Evolutionary conservation across 2,113 vertebrate genomes (phyloP), one percentile per base, ranked within the genome.

Genomic region (Amphiprion ocellaris): DNA sequence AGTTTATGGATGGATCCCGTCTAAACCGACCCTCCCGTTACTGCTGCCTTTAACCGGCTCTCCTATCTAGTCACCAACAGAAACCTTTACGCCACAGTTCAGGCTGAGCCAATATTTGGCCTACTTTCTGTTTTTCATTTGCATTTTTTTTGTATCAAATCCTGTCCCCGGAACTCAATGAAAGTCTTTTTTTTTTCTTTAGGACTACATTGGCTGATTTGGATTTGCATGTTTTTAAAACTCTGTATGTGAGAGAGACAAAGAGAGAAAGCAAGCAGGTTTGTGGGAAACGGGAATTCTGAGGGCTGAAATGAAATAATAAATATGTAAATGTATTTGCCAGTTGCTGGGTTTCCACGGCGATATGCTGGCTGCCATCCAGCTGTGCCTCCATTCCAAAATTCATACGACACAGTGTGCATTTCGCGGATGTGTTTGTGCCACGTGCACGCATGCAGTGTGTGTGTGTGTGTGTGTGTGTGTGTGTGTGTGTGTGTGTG

Each of bases 321-420:
- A 85, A 84, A 86, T 82, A 91, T 92, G 79, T 81, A 89, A 89
- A 92, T 90, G 54, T 5, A 12, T 66, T 26, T 15, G 21, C 79
- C 81, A 74, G 76, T 82, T 21, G 76, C 86, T 83, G 74, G 52
- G 70, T 82, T 87, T 85, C 73, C 74, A 81, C 77, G 66, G 75
- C 41, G 21, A 86, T 83, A 86, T 71, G 65, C 74, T 86, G 85
- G 81, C 85, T 76, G 74, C 65, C 71, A 83, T 58, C 86, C 84
- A 84, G 69, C 74, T 66, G 49, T 74, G 81, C 67, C 70, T 60
- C 61, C 61, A 23, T 83, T 84, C 71, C 79, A 84, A 74, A 86
- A 83, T 89, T 67, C 65, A 75, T 74, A 73, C 17, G 14, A 58
- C 77, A 17, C 69, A 64, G 74, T 33, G 24, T 78, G 69, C 69